Evolutionary conservation across 1,140 invertebrate species (phyloP).

Genomic region (Leptopilina boulardi): DNA sequence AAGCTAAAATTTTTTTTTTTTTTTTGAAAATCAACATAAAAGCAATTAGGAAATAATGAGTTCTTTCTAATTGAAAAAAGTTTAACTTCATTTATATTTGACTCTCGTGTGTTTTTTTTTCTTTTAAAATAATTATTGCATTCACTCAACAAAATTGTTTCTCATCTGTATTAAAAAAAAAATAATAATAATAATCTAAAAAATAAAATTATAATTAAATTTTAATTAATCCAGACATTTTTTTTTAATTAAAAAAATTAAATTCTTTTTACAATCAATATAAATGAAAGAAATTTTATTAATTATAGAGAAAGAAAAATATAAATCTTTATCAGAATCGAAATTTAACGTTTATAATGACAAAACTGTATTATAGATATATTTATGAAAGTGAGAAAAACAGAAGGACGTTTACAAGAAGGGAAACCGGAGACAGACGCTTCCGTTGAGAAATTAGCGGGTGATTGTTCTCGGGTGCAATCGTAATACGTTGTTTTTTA

Average conservation of each 20-base stretch:
- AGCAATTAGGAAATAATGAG: neutral
- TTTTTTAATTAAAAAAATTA: no score
- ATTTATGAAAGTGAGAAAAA: neutral
- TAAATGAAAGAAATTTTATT: no score
- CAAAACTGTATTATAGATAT: neutral
- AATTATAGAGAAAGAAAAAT: no score
- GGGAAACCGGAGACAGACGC: constrained; percentile 23
- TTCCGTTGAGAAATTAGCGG: constrained; percentile 27
- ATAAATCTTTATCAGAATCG: neutral
- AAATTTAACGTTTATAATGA: neutral
- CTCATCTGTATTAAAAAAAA: no score
- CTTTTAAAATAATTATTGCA: no score
- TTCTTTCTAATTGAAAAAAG: constrained; percentile 6
- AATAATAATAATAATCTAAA: no score
- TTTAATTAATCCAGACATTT: no score
- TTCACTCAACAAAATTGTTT: no score
- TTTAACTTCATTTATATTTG: neutral
- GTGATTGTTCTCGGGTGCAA: constrained; percentile 18
- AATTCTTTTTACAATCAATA: no score
- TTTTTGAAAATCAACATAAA: neutral
- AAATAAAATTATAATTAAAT: no score
- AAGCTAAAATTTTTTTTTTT: no score
- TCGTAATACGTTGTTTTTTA: constrained; percentile 15
- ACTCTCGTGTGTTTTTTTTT: no score
- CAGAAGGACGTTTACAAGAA: neutral